These are phyloP conservation scores for Galeopterus variegatus DNA, from an alignment of 2,113 vertebrate species.

Conservation along the genomic window DNA sequence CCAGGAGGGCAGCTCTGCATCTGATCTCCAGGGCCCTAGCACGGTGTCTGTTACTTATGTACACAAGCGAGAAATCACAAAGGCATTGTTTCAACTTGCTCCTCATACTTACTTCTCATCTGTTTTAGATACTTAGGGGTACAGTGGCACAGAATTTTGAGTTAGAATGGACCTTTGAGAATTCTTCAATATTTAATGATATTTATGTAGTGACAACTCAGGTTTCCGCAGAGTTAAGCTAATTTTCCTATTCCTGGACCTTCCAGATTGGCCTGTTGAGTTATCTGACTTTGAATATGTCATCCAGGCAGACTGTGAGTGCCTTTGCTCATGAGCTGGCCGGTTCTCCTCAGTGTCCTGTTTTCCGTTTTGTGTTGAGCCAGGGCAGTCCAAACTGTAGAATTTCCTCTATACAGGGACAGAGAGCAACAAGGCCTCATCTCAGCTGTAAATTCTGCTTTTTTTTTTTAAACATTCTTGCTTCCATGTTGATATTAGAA, in stretches of 20 bases:
- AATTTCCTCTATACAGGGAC: not conserved
- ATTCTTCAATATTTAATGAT: conserved; percentile 69
- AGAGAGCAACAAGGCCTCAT: not conserved
- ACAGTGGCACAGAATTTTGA: conserved; percentile 30
- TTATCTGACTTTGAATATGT: conserved; percentile 67
- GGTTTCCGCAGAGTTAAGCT: conserved; percentile 51
- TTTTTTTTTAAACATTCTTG: not conserved
- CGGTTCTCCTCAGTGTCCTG: conserved; percentile 15
- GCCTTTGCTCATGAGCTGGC: not conserved
- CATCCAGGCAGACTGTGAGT: not conserved
- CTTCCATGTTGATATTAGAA: conserved; percentile 44
- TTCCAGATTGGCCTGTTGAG: conserved; percentile 63
- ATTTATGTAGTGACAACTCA: conserved; percentile 57
- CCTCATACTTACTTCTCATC: not conserved
- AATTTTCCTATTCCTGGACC: conserved; percentile 69
- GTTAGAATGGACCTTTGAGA: conserved; percentile 55
- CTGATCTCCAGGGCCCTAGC: not conserved
- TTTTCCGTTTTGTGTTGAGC: conserved; percentile 26
- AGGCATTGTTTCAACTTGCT: not conserved
- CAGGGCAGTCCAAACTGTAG: not conserved
- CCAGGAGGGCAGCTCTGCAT: not conserved
- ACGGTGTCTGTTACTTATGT: not conserved
- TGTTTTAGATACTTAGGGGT: conserved; percentile 37
- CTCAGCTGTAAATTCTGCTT: not conserved
- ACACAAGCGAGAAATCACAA: not conserved